Conservation (phyloP, 2,888 invertebrate species). For the Lasioglossum villosulum region DNA sequence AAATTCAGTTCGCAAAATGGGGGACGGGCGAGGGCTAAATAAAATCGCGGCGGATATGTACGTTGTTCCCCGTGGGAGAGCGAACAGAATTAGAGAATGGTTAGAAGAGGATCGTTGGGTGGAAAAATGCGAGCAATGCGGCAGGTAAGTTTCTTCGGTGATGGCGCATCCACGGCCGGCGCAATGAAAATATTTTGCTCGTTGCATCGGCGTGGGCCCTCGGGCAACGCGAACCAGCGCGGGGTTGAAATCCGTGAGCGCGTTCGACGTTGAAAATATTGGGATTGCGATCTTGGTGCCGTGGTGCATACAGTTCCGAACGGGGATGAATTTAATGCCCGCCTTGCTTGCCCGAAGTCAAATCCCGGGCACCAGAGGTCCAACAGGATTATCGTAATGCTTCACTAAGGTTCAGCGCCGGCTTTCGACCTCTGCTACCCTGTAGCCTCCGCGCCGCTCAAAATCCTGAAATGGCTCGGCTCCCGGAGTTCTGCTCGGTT, state of each 20-base stretch:
- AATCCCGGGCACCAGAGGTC: constrained; percentile 77
- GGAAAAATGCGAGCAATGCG: constrained; percentile 5
- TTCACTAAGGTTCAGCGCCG: constrained; percentile 77
- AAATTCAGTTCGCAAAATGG: too few relatives aligned
- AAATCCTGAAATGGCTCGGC: constrained; percentile 54
- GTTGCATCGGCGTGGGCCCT: background rate
- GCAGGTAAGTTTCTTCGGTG: background rate
- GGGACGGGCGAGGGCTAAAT: background rate
- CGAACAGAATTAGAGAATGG: background rate
- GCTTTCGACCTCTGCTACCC: constrained; percentile 67
- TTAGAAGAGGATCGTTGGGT: background rate
- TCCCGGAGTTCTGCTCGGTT: constrained; percentile 17
- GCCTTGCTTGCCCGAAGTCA: constrained; percentile 74
- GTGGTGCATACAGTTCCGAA: constrained; percentile 20
- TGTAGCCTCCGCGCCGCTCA: constrained; percentile 32
- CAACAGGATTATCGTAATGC: constrained; percentile 83
- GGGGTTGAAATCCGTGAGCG: background rate
- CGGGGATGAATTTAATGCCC: constrained; percentile 71
- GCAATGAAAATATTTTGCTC: constrained; percentile 41
- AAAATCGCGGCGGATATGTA: background rate
- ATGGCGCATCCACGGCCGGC: background rate
- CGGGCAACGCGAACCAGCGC: background rate
- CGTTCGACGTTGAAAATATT: constrained; percentile 54
- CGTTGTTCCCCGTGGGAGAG: background rate
- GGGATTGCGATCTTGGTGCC: constrained; percentile 65